A percentile compares a stretch with the other conserved stretches of the same genome.
phyloP scores from a whole-genome alignment of 2,797 vertebrate species.

The Zalophus californianus region DNA sequence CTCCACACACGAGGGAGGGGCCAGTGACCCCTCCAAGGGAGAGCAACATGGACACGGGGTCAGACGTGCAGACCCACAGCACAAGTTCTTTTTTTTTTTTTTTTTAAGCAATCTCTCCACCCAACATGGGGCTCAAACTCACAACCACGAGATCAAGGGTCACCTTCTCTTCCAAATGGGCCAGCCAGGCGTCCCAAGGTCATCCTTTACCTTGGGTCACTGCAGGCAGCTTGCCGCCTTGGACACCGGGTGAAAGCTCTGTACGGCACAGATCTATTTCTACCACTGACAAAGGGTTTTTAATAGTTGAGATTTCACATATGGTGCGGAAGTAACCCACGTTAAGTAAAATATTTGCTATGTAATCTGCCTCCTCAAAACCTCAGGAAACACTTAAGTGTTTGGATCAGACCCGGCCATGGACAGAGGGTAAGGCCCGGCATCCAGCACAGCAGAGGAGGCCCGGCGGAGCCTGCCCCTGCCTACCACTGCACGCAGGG shows the following conservation, averaged over 20 bases:
- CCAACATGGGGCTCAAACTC: not conserved
- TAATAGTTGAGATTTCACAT: not conserved
- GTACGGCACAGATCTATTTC: not conserved
- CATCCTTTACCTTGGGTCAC: not conserved
- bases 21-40: too few relatives aligned
- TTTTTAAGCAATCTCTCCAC: not conserved
- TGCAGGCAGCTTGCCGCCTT: not conserved
- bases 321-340: not conserved
- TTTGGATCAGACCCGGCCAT: not conserved
- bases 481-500: fast-evolving
- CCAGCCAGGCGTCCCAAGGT: not conserved
- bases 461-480: not conserved
- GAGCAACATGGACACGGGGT: not conserved
- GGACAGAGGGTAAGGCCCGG: not conserved
- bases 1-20: not conserved
- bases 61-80: not conserved
- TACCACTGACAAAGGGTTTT: not conserved
- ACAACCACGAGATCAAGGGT: not conserved
- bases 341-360: not conserved
- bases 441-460: not conserved
- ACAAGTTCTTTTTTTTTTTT: conserved; percentile 18
- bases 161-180: not conserved
- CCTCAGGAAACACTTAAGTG: not conserved
- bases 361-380: not conserved
- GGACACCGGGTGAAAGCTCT: not conserved